These are phyloP conservation scores for Cuniculus paca DNA, from an alignment of 2,797 vertebrate species.

Conservation along the genomic window DNA sequence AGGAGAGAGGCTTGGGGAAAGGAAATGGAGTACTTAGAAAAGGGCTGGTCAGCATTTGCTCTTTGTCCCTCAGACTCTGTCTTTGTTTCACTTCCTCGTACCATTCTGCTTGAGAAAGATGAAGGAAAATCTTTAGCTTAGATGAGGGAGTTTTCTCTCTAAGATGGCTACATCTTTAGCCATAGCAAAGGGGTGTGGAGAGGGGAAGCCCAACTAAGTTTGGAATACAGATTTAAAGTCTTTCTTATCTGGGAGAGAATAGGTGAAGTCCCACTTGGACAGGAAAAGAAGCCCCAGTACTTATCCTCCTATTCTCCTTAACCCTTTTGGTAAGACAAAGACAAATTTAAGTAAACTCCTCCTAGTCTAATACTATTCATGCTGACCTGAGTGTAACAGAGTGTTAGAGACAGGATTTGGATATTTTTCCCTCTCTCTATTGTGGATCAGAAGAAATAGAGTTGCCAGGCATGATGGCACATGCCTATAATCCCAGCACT, in stretches of 20 bases:
- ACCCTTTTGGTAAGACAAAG: neutral
- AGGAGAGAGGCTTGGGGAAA: neutral
- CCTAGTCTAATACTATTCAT: neutral
- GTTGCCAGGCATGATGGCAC: no score
- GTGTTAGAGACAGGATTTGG: neutral
- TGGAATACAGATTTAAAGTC: neutral
- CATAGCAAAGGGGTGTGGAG: neutral
- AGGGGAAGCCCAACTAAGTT: neutral
- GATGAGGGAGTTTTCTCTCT: neutral
- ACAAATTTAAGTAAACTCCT: neutral
- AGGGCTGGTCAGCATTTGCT: neutral
- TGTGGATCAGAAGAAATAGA: neutral
- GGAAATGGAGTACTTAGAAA: slow-evolving; percentile 2
- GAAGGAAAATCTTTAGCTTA: neutral
- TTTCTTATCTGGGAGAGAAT: neutral
- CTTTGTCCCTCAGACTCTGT: neutral
- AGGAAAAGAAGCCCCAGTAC: neutral
- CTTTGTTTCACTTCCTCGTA: slow-evolving; percentile 51
- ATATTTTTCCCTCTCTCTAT: neutral
- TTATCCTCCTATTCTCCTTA: neutral
- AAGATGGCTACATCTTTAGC: neutral
- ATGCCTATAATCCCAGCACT: no score
- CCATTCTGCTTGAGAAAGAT: neutral
- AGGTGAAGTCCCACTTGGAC: neutral
- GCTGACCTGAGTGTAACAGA: neutral